These are phyloP conservation scores for Ceraclea dissimilis DNA, from an alignment of 2,888 invertebrate genomes.

Conservation along the genomic window DNA sequence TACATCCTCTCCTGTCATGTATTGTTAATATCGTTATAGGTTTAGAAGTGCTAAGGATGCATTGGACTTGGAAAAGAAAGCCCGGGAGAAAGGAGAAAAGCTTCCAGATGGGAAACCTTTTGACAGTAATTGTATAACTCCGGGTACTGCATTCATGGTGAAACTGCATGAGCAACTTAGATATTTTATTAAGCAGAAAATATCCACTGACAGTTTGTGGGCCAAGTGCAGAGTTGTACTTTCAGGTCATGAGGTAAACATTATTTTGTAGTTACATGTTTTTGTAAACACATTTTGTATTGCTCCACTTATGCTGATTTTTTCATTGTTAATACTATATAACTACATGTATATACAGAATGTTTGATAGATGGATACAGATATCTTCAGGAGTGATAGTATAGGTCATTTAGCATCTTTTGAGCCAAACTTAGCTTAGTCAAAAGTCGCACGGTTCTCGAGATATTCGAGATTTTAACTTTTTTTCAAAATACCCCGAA, in stretches of 20 bases:
- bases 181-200: conserved; percentile 79
- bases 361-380: no score
- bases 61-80: conserved; percentile 65
- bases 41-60: conserved; percentile 88
- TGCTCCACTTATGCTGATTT: background rate
- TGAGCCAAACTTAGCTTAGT: no score
- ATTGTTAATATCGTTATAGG: no score
- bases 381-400: background rate
- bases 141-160: conserved; percentile 92
- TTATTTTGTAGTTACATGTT: conserved; percentile 1
- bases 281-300: no score
- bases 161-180: conserved; percentile 77
- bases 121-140: conserved; percentile 97
- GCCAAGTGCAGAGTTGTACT: conserved; percentile 76
- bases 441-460: no score
- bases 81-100: conserved; percentile 66
- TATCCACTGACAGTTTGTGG: conserved; percentile 82
- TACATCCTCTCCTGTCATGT: no score
- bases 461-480: no score
- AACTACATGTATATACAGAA: background rate
- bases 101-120: conserved; percentile 77
- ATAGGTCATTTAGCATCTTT: no score
- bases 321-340: background rate
- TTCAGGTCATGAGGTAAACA: conserved; percentile 82
- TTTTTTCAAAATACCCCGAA: no score